Evolutionary conservation across 2,888 invertebrate species (phyloP).

Genomic region (Endomychus coccineus): DNA sequence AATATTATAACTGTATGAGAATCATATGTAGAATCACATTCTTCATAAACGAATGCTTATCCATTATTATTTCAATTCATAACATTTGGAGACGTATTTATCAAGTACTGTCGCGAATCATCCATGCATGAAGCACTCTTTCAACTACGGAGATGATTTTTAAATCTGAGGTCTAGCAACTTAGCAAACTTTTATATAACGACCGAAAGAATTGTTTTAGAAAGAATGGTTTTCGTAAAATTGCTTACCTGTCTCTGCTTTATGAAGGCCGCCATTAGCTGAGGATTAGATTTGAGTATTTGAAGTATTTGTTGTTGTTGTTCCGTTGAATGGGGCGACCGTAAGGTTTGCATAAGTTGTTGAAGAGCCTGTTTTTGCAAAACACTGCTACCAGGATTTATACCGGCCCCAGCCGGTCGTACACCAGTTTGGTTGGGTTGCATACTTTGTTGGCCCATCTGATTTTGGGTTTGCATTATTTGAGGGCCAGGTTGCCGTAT

Average conservation of each 20-base stretch:
- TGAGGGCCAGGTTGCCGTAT: slow-evolving; percentile 47
- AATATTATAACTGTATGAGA: too few species aligned
- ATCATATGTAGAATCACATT: too few species aligned
- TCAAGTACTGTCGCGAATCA: too few species aligned
- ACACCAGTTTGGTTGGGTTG: slow-evolving; percentile 29
- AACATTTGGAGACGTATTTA: too few species aligned
- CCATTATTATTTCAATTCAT: too few species aligned
- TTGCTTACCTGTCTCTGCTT: slow-evolving; percentile 73
- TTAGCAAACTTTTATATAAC: too few species aligned
- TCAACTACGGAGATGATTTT: too few species aligned
- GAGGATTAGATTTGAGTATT: slow-evolving; percentile 89
- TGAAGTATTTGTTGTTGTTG: slow-evolving; percentile 85
- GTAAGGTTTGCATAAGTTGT: slow-evolving; percentile 82
- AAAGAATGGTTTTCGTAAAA: too few species aligned
- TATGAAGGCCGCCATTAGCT: slow-evolving; percentile 91
- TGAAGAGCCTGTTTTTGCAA: slow-evolving; percentile 63
- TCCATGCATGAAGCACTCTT: too few species aligned
- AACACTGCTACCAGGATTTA: slow-evolving; percentile 35
- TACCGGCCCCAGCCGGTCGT: slow-evolving; percentile 40
- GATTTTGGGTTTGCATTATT: slow-evolving; percentile 41
- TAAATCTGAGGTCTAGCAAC: too few species aligned
- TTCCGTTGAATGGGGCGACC: slow-evolving; percentile 83
- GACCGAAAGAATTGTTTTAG: too few species aligned
- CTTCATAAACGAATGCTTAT: too few species aligned
- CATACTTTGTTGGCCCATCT: slow-evolving; percentile 33